Evolutionary conservation across 2,888 invertebrate species (phyloP).

Genomic region (Clepsis dumicolana): DNA sequence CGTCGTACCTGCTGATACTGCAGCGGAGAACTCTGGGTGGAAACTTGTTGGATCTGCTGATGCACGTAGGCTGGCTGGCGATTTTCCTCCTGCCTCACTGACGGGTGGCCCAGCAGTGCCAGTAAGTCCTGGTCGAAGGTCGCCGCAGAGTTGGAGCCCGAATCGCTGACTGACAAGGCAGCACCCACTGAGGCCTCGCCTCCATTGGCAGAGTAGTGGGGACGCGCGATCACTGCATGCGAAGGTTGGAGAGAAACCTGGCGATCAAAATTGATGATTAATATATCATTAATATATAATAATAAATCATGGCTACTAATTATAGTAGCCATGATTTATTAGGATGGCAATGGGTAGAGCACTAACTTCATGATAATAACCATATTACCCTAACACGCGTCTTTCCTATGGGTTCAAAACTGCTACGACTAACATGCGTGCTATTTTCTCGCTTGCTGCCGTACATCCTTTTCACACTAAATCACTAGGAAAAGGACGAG

Average conservation of each 20-base stretch:
- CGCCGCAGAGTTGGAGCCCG: conserved; percentile 60
- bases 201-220: conserved; percentile 72
- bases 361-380: too few relatives aligned
- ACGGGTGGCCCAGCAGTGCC: conserved; percentile 67
- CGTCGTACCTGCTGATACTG: conserved; percentile 67
- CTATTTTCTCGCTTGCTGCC: too few relatives aligned
- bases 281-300: too few relatives aligned
- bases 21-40: conserved; percentile 63
- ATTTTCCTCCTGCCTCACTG: conserved; percentile 65
- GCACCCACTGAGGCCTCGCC: conserved; percentile 82
- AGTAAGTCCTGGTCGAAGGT: conserved; percentile 71
- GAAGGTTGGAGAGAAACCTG: conserved; percentile 76
- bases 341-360: too few relatives aligned
- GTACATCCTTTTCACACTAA: too few relatives aligned
- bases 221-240: conserved; percentile 78
- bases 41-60: conserved; percentile 62
- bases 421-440: too few relatives aligned
- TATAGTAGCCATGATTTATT: too few relatives aligned
- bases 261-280: background rate
- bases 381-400: too few relatives aligned
- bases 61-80: conserved; percentile 59
- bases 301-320: too few relatives aligned
- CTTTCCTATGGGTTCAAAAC: too few relatives aligned
- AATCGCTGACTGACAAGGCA: conserved; percentile 77
- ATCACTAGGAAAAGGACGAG: too few relatives aligned